phyloP scores from a whole-genome alignment of 2,888 invertebrate species.

The Agriopis aurantiaria region DNA sequence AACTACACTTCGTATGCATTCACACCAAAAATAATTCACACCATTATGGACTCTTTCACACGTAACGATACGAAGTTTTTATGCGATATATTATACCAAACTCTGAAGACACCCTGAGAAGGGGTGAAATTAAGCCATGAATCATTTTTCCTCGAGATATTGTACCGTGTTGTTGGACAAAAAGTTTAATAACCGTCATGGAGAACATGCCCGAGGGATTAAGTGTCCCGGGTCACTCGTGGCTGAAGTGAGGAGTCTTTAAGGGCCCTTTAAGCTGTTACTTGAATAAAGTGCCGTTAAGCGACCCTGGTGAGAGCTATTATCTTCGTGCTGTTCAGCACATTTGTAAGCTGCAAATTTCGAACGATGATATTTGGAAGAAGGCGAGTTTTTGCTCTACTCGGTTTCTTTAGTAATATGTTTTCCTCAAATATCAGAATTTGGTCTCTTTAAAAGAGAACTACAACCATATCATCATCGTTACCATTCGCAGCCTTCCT shows the following conservation, averaged over 20 bases:
- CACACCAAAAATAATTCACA: too few relatives aligned
- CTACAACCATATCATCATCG: too few relatives aligned
- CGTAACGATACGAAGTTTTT: too few relatives aligned
- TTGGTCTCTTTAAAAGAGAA: too few relatives aligned
- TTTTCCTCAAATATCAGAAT: too few relatives aligned
- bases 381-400: background rate
- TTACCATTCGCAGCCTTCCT: too few relatives aligned
- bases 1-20: too few relatives aligned
- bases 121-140: slow-evolving; percentile 29
- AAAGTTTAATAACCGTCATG: slow-evolving; percentile 33
- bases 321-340: slow-evolving; percentile 26
- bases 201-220: slow-evolving; percentile 20
- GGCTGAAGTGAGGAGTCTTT: slow-evolving; percentile 10
- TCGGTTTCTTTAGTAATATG: background rate
- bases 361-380: background rate
- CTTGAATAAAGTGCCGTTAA: slow-evolving; percentile 17
- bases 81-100: background rate
- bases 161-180: slow-evolving; percentile 25
- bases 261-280: slow-evolving; percentile 21
- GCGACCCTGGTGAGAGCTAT: slow-evolving; percentile 21
- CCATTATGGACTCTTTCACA: too few relatives aligned
- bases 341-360: slow-evolving; percentile 17
- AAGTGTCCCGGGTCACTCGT: slow-evolving; percentile 26
- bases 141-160: slow-evolving; percentile 23
- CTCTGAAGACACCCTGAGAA: slow-evolving; percentile 1